Percentiles rank a stretch among this genome's conserved stretches.
phyloP scores from a whole-genome alignment of 2,797 vertebrate species.

The Neosalanx taihuensis region DNA sequence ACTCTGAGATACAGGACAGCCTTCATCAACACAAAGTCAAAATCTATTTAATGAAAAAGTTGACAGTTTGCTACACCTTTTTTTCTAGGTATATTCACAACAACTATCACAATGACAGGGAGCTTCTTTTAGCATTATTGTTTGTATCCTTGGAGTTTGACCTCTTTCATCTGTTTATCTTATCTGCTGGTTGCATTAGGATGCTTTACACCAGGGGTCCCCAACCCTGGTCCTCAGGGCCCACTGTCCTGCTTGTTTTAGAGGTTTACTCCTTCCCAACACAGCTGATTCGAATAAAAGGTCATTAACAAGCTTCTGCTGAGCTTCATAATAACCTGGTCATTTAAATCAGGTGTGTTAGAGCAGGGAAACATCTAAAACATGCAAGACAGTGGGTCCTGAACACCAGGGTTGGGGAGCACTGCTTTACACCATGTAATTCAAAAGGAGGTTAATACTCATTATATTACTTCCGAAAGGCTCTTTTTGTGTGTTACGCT shows the following conservation, averaged over 20 bases:
- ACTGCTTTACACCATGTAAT: background rate
- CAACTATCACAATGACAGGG: background rate
- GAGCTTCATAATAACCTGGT: no score
- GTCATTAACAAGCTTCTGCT: no score
- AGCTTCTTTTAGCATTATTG: background rate
- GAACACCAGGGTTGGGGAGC: no score
- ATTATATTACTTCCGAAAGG: no score
- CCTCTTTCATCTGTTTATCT: background rate
- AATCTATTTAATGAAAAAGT: slow-evolving; percentile 1
- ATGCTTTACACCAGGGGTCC: background rate
- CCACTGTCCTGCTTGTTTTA: no score
- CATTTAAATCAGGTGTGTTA: no score
- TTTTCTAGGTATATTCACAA: background rate
- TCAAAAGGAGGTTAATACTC: background rate
- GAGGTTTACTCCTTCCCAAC: no score
- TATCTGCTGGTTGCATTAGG: background rate
- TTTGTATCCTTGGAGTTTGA: slow-evolving; percentile 1
- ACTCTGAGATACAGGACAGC: background rate
- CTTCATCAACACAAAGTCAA: background rate
- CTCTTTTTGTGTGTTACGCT: no score
- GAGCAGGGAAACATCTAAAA: no score
- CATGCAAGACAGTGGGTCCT: no score
- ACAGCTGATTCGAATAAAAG: no score
- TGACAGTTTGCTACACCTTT: background rate
- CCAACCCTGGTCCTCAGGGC: no score